Percentiles rank a stretch among this genome's conserved stretches.
Conservation (phyloP, 1,140 invertebrate species). For the Chionoecetes opilio region DNA sequence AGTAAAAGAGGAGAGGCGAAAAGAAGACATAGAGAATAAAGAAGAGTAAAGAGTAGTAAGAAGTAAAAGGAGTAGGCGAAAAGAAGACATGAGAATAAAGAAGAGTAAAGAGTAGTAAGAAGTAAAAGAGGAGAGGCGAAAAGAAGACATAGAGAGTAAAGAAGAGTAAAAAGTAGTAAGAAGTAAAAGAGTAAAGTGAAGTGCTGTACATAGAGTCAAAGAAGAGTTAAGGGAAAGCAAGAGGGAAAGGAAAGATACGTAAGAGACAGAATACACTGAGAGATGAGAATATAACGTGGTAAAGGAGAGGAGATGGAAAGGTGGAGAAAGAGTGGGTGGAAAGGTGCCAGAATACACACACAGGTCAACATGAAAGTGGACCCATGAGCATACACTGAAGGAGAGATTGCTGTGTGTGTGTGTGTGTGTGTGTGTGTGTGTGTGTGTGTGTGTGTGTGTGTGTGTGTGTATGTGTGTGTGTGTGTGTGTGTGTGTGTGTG, state of each 20-base stretch:
- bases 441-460: conserved; percentile 18
- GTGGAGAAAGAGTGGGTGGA: not conserved
- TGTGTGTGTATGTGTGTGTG: not conserved
- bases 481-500: conserved; percentile 1
- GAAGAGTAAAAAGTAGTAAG: not conserved
- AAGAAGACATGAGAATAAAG: not conserved
- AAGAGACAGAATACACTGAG: not conserved
- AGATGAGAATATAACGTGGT: no score
- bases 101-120: not conserved
- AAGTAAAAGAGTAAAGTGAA: not conserved
- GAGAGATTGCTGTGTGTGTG: not conserved
- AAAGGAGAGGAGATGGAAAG: not conserved
- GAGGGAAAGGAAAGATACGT: not conserved
- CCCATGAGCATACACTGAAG: not conserved
- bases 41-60: not conserved
- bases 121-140: not conserved
- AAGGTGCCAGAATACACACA: not conserved
- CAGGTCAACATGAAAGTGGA: not conserved
- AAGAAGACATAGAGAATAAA: not conserved
- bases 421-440: not conserved
- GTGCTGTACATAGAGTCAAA: not conserved
- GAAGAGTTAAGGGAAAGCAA: not conserved
- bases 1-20: not conserved
- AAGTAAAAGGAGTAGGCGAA: not conserved
- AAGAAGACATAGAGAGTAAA: not conserved